Evolutionary conservation across 1,140 invertebrate species (phyloP).

Genomic region (Holcopasites calliopsidis): DNA sequence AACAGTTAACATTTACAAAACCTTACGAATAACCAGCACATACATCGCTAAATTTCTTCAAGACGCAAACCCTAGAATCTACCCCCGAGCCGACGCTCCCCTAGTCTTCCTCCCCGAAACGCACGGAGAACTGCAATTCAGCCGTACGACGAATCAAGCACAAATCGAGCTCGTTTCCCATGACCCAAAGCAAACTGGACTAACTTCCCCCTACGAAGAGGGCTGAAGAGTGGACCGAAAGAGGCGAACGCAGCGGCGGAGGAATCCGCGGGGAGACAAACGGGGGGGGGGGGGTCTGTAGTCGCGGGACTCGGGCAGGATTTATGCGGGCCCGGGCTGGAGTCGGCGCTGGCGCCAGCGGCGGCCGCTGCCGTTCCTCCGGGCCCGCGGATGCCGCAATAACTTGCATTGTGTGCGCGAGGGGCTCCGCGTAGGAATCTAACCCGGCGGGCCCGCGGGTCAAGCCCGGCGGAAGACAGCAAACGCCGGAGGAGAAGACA

Average conservation of each 20-base stretch:
- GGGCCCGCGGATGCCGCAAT: conserved; percentile 67
- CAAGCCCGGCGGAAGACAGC: conserved; percentile 59
- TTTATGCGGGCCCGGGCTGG: conserved; percentile 65
- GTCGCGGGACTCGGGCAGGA: conserved; percentile 44
- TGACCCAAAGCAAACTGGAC: neutral
- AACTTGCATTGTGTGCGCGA: conserved; percentile 74
- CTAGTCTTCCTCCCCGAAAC: too few relatives aligned
- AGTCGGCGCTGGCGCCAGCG: conserved; percentile 59
- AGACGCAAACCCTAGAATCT: too few relatives aligned
- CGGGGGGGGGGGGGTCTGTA: neutral
- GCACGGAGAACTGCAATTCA: too few relatives aligned
- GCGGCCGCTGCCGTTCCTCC: conserved; percentile 57
- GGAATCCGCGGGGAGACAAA: conserved; percentile 1
- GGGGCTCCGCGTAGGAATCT: conserved; percentile 69
- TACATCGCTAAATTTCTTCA: too few relatives aligned
- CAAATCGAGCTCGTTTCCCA: neutral
- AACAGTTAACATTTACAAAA: too few relatives aligned
- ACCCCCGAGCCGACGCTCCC: too few relatives aligned
- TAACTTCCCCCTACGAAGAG: neutral
- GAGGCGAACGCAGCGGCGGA: neutral
- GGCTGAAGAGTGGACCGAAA: neutral
- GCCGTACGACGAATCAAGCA: too few relatives aligned
- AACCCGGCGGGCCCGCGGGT: conserved; percentile 73
- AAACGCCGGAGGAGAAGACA: conserved; percentile 47
- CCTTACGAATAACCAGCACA: too few relatives aligned